These are phyloP conservation scores for Epizoanthus fatuus DNA, from an alignment of 92 coral and sea anemone species.

Conservation along the genomic window DNA sequence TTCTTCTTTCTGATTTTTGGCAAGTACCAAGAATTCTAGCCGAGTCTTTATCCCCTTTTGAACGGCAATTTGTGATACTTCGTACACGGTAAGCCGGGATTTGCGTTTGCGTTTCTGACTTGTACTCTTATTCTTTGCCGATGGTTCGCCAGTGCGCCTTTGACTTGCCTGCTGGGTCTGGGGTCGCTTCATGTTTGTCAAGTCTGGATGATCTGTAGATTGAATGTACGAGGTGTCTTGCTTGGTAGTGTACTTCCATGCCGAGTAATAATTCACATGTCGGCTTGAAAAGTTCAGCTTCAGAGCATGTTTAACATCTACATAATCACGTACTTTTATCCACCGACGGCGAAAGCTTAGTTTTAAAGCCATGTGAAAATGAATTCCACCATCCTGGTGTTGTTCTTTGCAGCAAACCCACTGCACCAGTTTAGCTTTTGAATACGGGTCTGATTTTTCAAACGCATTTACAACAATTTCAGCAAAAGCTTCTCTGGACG, in stretches of 20 bases:
- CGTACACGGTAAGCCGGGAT: constrained; percentile 42
- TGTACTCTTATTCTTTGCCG: not conserved
- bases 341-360: constrained; percentile 20
- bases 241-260: constrained; percentile 35
- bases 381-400: constrained; percentile 1
- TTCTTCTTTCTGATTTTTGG: constrained; percentile 48
- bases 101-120: constrained; percentile 5
- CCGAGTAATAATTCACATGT: constrained; percentile 51
- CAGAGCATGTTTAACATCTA: constrained; percentile 17
- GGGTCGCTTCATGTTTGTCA: constrained; percentile 23
- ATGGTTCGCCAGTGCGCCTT: not conserved
- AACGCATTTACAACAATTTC: constrained; percentile 7
- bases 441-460: constrained; percentile 12
- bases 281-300: constrained; percentile 41
- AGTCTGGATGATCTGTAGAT: constrained; percentile 37
- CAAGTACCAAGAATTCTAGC: constrained; percentile 40
- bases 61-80: constrained; percentile 60
- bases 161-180: constrained; percentile 28
- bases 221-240: constrained; percentile 27
- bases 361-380: constrained; percentile 20
- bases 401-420: constrained; percentile 25
- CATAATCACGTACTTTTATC: constrained; percentile 40
- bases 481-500: constrained; percentile 22
- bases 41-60: constrained; percentile 47
- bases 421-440: constrained; percentile 13